Percentiles rank a stretch among this genome's conserved stretches.
phyloP scores from a whole-genome alignment of 2,888 invertebrate genomes.

The Synanthedon andrenaeformis region DNA sequence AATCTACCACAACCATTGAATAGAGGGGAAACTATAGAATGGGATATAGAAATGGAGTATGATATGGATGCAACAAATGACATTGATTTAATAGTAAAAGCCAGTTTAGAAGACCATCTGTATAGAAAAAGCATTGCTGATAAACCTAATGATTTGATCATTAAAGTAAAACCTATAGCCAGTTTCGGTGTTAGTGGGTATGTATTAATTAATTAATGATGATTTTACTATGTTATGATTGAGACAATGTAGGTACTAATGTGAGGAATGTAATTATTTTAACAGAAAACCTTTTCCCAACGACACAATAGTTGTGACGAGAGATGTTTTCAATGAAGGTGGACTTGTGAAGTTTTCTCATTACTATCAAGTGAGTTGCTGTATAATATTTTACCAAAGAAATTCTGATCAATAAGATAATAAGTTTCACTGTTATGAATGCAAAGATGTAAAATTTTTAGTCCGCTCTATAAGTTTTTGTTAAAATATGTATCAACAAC shows the following conservation, averaged over 20 bases:
- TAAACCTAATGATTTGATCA: constrained; percentile 19
- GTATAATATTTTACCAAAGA: not conserved
- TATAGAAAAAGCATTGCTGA: constrained; percentile 31
- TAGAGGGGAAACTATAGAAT: constrained; percentile 28
- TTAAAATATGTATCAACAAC: too few species aligned
- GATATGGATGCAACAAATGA: constrained; percentile 20
- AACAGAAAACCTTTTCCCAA: not conserved
- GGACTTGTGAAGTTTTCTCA: not conserved
- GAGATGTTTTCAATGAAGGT: not conserved
- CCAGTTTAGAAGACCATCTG: constrained; percentile 32
- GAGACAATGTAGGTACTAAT: not conserved
- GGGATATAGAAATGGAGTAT: constrained; percentile 52
- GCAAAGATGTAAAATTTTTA: too few species aligned
- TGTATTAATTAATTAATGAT: constrained; percentile 8
- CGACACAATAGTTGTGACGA: not conserved
- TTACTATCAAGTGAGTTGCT: not conserved
- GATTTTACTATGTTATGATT: not conserved
- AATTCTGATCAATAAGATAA: not conserved
- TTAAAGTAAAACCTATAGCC: constrained; percentile 31
- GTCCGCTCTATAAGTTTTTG: too few species aligned
- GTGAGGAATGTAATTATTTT: not conserved
- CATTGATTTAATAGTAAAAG: constrained; percentile 22
- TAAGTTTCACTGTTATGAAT: too few species aligned
- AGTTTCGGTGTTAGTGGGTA: constrained; percentile 40
- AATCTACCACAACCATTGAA: constrained; percentile 39